Conservation (phyloP, 2,797 vertebrate species). For the Halcyon leucocephala region DNA sequence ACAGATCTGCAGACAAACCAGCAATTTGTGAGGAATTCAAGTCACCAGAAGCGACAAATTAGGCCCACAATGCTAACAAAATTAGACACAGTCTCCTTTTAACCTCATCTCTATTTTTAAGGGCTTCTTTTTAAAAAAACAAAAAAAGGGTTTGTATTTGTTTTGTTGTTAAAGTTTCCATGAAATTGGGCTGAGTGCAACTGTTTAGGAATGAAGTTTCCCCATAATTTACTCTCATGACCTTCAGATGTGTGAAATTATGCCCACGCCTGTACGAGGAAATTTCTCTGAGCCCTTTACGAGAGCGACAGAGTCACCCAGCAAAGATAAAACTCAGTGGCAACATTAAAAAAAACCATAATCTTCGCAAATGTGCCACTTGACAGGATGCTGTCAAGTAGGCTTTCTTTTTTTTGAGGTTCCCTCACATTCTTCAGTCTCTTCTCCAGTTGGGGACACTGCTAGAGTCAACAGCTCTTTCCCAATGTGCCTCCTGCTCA, state of each 20-base stretch:
- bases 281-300: neutral
- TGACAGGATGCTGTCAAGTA: neutral
- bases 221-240: neutral
- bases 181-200: conserved; percentile 6
- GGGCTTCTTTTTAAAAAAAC: neutral
- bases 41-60: conserved; percentile 70
- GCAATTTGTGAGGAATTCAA: conserved; percentile 77
- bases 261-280: neutral
- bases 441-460: neutral
- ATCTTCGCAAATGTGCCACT: neutral
- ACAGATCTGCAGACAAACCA: conserved; percentile 73
- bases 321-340: neutral
- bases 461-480: neutral
- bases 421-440: neutral
- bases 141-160: neutral
- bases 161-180: conserved; percentile 49
- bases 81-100: conserved; percentile 65
- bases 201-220: neutral
- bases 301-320: neutral
- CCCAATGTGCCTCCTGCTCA: neutral
- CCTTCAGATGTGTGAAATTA: neutral
- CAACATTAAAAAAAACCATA: neutral
- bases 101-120: conserved; percentile 66
- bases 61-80: conserved; percentile 64
- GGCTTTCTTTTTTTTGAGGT: neutral